phyloP scores from a whole-genome alignment of 2,888 invertebrate species.

The Augochlorella aurata region DNA sequence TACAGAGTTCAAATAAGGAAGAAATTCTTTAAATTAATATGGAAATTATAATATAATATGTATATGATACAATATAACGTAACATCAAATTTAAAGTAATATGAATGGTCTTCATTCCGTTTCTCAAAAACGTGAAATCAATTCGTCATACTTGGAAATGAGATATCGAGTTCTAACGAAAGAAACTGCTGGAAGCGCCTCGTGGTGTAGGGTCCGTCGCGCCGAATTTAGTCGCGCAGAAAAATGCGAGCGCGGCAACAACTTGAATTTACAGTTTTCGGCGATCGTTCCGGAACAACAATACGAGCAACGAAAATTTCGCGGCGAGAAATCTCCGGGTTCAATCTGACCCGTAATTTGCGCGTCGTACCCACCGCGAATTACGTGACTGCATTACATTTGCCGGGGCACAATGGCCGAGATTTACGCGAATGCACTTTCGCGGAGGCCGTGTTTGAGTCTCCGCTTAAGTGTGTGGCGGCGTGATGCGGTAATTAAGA shows the following conservation, averaged over 20 bases:
- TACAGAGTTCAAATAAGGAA: too few species aligned
- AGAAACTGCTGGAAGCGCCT: too few species aligned
- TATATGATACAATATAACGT: too few species aligned
- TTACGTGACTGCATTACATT: conserved; percentile 14
- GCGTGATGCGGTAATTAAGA: conserved; percentile 23
- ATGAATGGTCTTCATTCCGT: too few species aligned
- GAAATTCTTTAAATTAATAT: too few species aligned
- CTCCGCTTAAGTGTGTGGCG: conserved; percentile 3
- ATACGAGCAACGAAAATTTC: background rate
- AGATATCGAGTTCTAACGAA: too few species aligned
- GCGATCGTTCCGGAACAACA: background rate
- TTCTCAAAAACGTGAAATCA: too few species aligned
- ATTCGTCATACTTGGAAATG: too few species aligned
- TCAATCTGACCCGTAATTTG: background rate
- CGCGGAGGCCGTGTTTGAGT: background rate
- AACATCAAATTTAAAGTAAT: too few species aligned
- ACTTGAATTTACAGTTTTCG: background rate
- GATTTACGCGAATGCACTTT: background rate
- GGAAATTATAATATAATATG: too few species aligned
- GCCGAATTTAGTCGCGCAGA: too few species aligned
- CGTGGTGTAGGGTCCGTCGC: too few species aligned
- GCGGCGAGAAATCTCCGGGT: background rate
- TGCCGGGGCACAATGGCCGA: background rate
- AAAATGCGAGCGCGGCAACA: background rate
- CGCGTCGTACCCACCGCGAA: background rate